Conservation (phyloP, 2,888 invertebrate genomes). For the Euzophera pinguis region DNA sequence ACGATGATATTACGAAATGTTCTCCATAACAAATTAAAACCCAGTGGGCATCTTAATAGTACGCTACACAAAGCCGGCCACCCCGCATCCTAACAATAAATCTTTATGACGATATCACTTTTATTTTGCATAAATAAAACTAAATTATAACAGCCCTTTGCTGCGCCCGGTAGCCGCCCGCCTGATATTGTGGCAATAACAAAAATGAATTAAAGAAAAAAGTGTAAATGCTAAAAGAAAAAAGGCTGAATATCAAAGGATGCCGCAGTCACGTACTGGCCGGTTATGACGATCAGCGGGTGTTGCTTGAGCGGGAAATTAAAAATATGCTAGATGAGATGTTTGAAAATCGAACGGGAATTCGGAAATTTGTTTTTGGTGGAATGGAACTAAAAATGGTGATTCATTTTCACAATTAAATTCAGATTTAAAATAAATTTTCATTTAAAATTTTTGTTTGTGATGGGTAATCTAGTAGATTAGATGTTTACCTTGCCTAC, state of each 20-base stretch:
- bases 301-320: conserved; percentile 54
- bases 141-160: conserved; percentile 73
- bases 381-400: no score
- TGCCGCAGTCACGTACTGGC: conserved; percentile 73
- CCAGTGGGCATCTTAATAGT: conserved; percentile 25
- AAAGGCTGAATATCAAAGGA: conserved; percentile 67
- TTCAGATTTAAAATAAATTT: no score
- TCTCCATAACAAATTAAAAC: conserved; percentile 27
- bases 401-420: not conserved
- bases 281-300: conserved; percentile 74
- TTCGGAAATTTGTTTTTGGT: conserved; percentile 43
- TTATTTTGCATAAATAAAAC: conserved; percentile 79
- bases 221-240: conserved; percentile 56
- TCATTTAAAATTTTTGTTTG: no score
- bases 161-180: conserved; percentile 75
- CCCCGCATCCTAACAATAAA: conserved; percentile 57
- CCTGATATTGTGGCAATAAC: conserved; percentile 74
- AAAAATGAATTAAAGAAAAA: conserved; percentile 67
- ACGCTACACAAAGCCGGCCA: conserved; percentile 29
- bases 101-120: conserved; percentile 62
- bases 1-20: conserved; percentile 19
- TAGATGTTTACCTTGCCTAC: no score
- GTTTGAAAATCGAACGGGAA: conserved; percentile 27
- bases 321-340: conserved; percentile 56
- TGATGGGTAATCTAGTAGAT: no score